Conservation (phyloP, 2,888 invertebrate genomes). For the Hirtodrosophila alboralis region DNA sequence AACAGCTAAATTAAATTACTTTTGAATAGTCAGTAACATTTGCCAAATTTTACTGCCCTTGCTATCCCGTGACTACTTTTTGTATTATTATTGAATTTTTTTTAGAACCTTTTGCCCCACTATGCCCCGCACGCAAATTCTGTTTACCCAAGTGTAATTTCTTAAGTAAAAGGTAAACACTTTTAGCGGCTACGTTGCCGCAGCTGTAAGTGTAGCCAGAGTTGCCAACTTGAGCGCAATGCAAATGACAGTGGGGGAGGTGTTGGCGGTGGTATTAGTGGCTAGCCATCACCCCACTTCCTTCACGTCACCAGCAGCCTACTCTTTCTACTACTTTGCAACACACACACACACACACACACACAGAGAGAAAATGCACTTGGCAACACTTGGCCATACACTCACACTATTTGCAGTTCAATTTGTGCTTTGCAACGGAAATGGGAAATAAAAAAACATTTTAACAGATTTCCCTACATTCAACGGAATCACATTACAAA, state of each 20-base stretch:
- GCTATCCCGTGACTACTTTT: no score
- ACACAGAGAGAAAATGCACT: no score
- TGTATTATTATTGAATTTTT: no score
- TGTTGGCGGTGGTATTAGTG: constrained; percentile 7
- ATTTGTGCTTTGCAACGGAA: constrained; percentile 74
- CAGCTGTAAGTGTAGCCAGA: constrained; percentile 57
- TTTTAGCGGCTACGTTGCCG: constrained; percentile 65
- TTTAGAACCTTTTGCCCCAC: constrained; percentile 1
- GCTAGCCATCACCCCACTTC: background rate
- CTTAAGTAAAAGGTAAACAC: constrained; percentile 83
- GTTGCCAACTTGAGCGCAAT: constrained; percentile 36
- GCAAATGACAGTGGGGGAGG: constrained; percentile 45
- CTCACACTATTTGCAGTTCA: constrained; percentile 66
- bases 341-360: no score
- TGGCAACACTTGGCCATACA: constrained; percentile 27
- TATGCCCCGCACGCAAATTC: constrained; percentile 63
- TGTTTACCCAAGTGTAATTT: constrained; percentile 82
- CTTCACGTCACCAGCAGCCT: constrained; percentile 34
- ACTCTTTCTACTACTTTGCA: constrained; percentile 20
- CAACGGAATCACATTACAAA: constrained; percentile 48
- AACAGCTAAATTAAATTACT: no score
- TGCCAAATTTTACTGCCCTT: no score
- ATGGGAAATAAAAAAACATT: constrained; percentile 60
- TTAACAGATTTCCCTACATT: constrained; percentile 46
- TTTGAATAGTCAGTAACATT: no score